Percentiles rank a stretch among this genome's conserved stretches.
These are phyloP conservation scores for Cathartes aura DNA, from an alignment of 2,113 vertebrate genomes.

Conservation along the genomic window DNA sequence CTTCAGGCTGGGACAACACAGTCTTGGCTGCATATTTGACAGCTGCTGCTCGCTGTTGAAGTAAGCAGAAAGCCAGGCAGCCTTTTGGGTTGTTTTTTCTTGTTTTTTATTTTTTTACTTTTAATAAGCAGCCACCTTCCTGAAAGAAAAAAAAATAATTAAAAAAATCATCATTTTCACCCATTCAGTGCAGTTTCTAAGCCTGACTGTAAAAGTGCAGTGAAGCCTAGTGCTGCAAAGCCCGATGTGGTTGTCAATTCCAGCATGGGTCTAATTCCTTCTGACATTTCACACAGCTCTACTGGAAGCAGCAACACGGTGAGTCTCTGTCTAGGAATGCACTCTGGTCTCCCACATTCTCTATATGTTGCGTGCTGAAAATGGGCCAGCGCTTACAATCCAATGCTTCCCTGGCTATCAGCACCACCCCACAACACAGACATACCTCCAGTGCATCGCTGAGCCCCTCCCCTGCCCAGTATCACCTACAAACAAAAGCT, in stretches of 20 bases:
- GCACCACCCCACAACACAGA: background rate
- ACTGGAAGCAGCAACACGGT: constrained; percentile 67
- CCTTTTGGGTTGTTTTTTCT: background rate
- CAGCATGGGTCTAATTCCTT: constrained; percentile 67
- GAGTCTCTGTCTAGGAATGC: constrained; percentile 82
- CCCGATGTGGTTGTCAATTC: background rate
- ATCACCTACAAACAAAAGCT: constrained; percentile 24
- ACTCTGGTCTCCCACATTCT: constrained; percentile 35
- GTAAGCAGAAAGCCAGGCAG: background rate
- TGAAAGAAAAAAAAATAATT: background rate
- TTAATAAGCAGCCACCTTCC: background rate
- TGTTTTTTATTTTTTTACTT: background rate
- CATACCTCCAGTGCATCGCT: background rate
- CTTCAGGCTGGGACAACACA: constrained; percentile 18
- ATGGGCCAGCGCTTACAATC: background rate
- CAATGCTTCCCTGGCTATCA: background rate
- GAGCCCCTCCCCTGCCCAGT: background rate
- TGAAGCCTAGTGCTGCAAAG: background rate
- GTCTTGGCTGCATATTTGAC: constrained; percentile 1
- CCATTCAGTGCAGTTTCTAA: background rate
- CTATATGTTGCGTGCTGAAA: background rate
- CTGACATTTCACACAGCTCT: constrained; percentile 75
- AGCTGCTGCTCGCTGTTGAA: background rate
- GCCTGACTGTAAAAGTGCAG: background rate
- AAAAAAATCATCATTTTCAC: background rate